Conservation (phyloP, 2,113 vertebrate genomes). For the Proteles cristata region DNA sequence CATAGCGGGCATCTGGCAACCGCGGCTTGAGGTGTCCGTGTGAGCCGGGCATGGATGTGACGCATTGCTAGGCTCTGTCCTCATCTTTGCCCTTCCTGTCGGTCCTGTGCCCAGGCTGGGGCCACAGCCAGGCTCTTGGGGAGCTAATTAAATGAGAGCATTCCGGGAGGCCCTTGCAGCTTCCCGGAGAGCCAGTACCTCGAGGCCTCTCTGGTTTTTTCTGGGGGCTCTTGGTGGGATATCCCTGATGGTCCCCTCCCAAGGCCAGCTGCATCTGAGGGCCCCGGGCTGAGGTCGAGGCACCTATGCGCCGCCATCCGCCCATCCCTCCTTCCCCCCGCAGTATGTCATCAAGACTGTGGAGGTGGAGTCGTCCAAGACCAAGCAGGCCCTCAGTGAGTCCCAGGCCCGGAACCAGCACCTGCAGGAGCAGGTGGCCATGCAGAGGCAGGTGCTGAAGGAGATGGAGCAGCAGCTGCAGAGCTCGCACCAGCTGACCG, state of each 20-base stretch:
- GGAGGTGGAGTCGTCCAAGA: conserved; percentile 92
- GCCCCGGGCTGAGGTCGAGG: neutral
- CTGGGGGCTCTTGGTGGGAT: neutral
- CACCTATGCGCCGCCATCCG: accelerated
- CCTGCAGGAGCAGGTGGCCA: conserved; percentile 94
- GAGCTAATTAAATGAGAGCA: neutral
- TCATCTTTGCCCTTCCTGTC: neutral
- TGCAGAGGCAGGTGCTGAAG: conserved; percentile 92
- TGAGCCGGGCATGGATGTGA: neutral
- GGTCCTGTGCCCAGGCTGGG: neutral
- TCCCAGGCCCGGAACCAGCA: conserved; percentile 90
- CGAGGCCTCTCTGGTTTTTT: neutral
- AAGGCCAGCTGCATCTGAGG: neutral
- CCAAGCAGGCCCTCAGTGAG: conserved; percentile 89
- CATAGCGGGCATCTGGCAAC: accelerated
- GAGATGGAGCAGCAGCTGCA: conserved; percentile 96
- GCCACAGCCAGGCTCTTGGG: neutral
- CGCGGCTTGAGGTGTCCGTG: accelerated
- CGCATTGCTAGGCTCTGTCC: neutral
- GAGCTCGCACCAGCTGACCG: conserved; percentile 89
- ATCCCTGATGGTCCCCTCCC: neutral
- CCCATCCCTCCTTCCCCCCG: accelerated
- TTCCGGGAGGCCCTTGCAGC: neutral
- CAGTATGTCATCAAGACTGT: conserved; percentile 91
- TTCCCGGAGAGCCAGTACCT: neutral